Evolutionary conservation across 2,888 invertebrate genomes (phyloP), one percentile per base, ranked within the genome.

Genomic region (Tribolium freemani): DNA sequence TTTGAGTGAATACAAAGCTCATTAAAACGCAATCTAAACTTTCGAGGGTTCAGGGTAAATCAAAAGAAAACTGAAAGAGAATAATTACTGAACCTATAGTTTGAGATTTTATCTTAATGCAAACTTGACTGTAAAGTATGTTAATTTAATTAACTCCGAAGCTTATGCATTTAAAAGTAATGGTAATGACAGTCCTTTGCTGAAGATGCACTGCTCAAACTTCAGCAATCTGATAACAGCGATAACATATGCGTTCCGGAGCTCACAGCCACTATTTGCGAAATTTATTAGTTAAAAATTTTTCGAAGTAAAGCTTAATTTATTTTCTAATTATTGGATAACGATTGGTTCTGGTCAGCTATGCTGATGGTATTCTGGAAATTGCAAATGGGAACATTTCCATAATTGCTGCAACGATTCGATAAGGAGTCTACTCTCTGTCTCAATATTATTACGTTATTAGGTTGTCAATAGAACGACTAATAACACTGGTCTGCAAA

Each of bases 1-100:
- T 61, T 61, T 48, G 11, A 21, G 26, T 61, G 9, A 48, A 61
- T 30, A 61, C 16, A 30, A 20, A 61, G 26, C 46, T 61, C 61
- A 46, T 61, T 61, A 60, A 61, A 46, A 26, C 30, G 48, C 13
- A 61, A 61, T 61, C 26, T 61, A 61, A 61, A 61, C 48, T 48
- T 61, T 61, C 61, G 5, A 61, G 56, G 9, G n/a, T 45, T 10
- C 10, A 46, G 20, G 46, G 21, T 20, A 6, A 11, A 57, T 44
- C 45, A 38, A 38, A 38, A 16, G 38, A 57, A 31, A 56, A 31
- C 9, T 38, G 31, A 11, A 46, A 9, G 57, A 46, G 44, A 46
- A 58, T 58, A 45, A 61, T 48, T 61, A 61, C 46, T 46, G 48
- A 46, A 61, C 9, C 61, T 46, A 61, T 26, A 61, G 11, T 61